These are phyloP conservation scores for Anoplopoma fimbria DNA, from an alignment of 2,113 vertebrate species.

Conservation along the genomic window DNA sequence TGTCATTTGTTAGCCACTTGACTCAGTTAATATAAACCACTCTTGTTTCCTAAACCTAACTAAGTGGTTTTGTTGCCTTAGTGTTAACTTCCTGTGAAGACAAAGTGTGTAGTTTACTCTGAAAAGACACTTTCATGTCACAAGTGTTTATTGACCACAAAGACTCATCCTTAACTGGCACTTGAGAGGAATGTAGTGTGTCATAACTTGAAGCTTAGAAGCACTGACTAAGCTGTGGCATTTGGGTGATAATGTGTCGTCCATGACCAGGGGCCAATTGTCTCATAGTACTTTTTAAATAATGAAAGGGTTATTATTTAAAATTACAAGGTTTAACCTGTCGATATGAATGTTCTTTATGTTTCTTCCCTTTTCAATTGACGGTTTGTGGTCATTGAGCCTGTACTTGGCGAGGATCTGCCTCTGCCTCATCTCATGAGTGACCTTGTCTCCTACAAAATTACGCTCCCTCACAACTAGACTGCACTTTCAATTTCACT, in stretches of 20 bases:
- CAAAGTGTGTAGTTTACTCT: no score
- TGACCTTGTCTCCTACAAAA: not conserved
- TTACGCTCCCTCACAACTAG: no score
- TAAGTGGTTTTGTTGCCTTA: no score
- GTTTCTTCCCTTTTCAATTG: not conserved
- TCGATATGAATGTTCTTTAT: not conserved
- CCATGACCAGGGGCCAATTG: no score
- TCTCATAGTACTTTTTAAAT: not conserved
- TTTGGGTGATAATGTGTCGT: no score
- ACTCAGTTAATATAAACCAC: not conserved
- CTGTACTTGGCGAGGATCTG: not conserved
- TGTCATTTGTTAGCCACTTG: not conserved
- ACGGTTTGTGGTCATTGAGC: not conserved
- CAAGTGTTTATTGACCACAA: no score
- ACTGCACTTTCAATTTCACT: not conserved
- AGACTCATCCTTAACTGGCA: no score
- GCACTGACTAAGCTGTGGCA: no score
- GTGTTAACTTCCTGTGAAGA: not conserved
- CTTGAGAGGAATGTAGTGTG: no score
- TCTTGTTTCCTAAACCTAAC: no score
- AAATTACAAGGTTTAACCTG: not conserved
- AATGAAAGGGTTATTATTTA: not conserved
- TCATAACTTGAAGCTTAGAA: not conserved
- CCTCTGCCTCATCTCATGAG: not conserved
- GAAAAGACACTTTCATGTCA: no score